phyloP scores from a whole-genome alignment of 2,113 vertebrate species.

The Onychostruthus taczanowskii region DNA sequence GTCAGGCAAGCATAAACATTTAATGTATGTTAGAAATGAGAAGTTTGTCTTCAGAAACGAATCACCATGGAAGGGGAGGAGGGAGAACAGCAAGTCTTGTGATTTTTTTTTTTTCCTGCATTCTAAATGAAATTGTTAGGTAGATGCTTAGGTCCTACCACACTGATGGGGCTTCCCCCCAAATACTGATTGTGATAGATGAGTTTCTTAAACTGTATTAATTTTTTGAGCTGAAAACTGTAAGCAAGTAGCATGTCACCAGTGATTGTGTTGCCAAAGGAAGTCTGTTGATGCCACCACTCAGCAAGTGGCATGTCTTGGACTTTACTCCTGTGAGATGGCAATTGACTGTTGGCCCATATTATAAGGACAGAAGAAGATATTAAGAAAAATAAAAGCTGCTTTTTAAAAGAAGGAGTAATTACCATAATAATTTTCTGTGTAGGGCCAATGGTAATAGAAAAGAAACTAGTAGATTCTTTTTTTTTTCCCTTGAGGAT shows the following conservation, averaged over 20 bases:
- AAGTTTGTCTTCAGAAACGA: neutral
- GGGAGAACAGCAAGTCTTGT: neutral
- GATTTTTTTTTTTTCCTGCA: neutral
- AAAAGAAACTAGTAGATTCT: neutral
- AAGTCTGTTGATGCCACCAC: neutral
- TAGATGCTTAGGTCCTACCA: neutral
- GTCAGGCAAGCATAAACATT: neutral
- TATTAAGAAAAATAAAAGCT: neutral
- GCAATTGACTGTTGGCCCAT: neutral
- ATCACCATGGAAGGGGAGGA: neutral
- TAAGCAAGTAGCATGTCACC: neutral
- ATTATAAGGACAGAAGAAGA: neutral
- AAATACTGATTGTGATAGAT: neutral
- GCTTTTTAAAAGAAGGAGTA: neutral
- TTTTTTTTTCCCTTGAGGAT: neutral
- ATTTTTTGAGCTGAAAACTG: neutral
- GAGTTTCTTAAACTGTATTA: neutral
- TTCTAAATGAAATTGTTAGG: neutral
- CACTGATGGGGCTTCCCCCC: neutral
- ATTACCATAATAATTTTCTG: neutral
- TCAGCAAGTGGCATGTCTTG: fast-evolving
- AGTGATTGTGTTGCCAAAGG: neutral
- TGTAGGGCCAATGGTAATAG: neutral
- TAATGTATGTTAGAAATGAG: neutral
- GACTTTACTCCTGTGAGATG: neutral